phyloP scores from a whole-genome alignment of 2,888 invertebrate genomes.

The Orthonevra nobilis region DNA sequence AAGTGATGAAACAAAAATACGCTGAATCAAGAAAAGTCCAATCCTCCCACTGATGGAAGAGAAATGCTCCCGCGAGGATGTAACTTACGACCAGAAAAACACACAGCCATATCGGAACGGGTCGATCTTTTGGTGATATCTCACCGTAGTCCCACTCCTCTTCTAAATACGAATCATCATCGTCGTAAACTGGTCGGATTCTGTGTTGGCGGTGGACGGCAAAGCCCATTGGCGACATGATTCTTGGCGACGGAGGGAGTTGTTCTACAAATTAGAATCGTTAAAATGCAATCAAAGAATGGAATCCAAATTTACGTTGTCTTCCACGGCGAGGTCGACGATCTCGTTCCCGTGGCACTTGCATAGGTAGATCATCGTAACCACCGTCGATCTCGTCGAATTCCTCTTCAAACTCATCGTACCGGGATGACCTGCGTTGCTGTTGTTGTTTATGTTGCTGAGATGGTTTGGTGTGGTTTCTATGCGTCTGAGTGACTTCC shows the following conservation, averaged over 20 bases:
- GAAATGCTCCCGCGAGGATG: slow-evolving; percentile 92
- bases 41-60: slow-evolving; percentile 91
- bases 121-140: slow-evolving; percentile 80
- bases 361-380: slow-evolving; percentile 73
- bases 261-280: slow-evolving; percentile 55
- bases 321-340: slow-evolving; percentile 70
- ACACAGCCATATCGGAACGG: slow-evolving; percentile 94
- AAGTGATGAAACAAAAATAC: slow-evolving; percentile 96
- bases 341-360: slow-evolving; percentile 70
- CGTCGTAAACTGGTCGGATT: slow-evolving; percentile 80
- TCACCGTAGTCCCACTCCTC: slow-evolving; percentile 81
- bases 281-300: not conserved
- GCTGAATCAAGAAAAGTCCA: slow-evolving; percentile 94
- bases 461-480: slow-evolving; percentile 70
- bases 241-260: slow-evolving; percentile 82
- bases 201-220: slow-evolving; percentile 83
- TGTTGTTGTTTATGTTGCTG: slow-evolving; percentile 23
- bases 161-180: slow-evolving; percentile 84
- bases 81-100: slow-evolving; percentile 93
- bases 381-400: slow-evolving; percentile 74
- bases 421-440: slow-evolving; percentile 71
- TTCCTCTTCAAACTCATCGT: slow-evolving; percentile 76
- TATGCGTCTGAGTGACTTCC: slow-evolving; percentile 71
- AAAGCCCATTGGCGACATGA: slow-evolving; percentile 86
- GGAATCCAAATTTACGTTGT: too few relatives aligned